Evolutionary conservation across 53 echinoderm and acorn worm genomes (phyloP).

Genomic region (Stichopus horrens): DNA sequence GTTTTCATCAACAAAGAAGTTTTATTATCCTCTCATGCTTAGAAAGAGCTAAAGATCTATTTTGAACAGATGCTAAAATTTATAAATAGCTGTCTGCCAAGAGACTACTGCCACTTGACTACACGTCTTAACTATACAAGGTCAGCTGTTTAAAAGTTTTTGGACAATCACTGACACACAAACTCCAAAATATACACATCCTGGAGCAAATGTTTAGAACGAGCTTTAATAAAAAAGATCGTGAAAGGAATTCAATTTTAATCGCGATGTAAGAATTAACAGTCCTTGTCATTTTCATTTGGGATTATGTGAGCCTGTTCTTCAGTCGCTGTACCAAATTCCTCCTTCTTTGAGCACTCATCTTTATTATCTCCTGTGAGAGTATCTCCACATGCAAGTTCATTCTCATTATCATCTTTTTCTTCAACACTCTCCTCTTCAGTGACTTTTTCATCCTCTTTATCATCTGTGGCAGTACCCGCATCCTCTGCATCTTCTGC

Average conservation of each 20-base stretch:
- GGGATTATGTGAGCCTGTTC: constrained; percentile 18
- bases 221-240: no score
- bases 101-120: no score
- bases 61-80: no score
- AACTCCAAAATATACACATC: no score
- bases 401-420: constrained; percentile 1
- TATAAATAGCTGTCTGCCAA: no score
- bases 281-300: neutral
- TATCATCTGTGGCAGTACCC: constrained; percentile 1
- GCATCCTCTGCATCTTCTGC: neutral
- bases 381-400: neutral
- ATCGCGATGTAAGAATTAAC: neutral
- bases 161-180: no score
- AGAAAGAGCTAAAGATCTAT: no score
- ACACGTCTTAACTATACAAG: no score
- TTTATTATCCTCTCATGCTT: no score
- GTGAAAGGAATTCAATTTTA: neutral
- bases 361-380: neutral
- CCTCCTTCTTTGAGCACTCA: neutral
- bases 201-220: no score
- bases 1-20: no score
- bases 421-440: neutral
- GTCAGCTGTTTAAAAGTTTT: no score
- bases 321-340: constrained; percentile 7
- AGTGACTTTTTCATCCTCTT: constrained; percentile 28